phyloP scores from a whole-genome alignment of 2,113 vertebrate species.

The Otis tarda region DNA sequence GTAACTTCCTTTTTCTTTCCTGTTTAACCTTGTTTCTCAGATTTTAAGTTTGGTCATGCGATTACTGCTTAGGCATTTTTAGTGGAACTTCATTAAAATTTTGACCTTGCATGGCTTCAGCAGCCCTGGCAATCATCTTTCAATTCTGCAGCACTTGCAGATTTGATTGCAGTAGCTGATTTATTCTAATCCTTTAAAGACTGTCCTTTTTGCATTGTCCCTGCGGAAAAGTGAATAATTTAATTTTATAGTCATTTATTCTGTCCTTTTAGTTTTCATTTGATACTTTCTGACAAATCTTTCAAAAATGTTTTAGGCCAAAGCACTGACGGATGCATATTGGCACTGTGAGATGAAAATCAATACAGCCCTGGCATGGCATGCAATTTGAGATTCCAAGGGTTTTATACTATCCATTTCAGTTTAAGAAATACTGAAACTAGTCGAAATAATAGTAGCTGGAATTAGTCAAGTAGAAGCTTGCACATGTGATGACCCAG shows the following conservation, averaged over 20 bases:
- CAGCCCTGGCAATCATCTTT: neutral
- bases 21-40: neutral
- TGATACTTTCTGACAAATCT: neutral
- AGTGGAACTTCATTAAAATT: constrained; percentile 11
- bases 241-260: neutral
- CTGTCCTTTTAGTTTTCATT: neutral
- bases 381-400: neutral
- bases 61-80: neutral
- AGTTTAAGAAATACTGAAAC: neutral
- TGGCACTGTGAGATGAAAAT: neutral
- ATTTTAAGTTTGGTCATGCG: neutral
- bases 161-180: constrained; percentile 17
- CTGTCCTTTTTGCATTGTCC: neutral
- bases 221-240: constrained; percentile 5
- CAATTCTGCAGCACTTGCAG: neutral
- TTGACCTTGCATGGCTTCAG: neutral
- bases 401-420: neutral
- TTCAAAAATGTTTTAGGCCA: neutral
- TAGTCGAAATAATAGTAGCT: neutral
- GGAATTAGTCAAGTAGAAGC: neutral
- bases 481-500: neutral
- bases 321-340: neutral
- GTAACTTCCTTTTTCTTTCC: neutral
- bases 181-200: neutral
- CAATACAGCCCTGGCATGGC: neutral